These are phyloP conservation scores for Scaptomyza reducta DNA, from an alignment of 2,888 invertebrate species.

Conservation along the genomic window DNA sequence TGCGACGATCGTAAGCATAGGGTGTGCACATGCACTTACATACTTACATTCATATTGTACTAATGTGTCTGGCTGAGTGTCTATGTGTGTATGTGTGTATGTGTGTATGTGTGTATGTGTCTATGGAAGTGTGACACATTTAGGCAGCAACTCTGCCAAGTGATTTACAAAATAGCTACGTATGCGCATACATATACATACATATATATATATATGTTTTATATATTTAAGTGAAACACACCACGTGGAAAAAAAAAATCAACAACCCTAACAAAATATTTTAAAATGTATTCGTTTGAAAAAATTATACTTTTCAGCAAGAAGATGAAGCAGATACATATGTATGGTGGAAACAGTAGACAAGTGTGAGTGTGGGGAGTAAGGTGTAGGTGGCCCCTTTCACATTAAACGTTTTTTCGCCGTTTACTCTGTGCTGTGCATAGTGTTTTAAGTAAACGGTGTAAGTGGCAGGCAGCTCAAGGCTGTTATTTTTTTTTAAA, in stretches of 20 bases:
- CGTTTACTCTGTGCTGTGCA: conserved; percentile 24
- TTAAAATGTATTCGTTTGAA: conserved; percentile 27
- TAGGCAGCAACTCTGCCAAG: conserved; percentile 35
- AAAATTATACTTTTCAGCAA: conserved; percentile 26
- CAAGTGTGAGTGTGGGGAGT: not conserved
- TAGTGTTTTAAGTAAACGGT: conserved; percentile 50
- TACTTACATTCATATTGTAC: conserved; percentile 1
- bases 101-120: not conserved
- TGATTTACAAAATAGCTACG: conserved; percentile 40
- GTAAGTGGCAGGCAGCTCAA: conserved; percentile 39
- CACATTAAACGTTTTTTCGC: conserved; percentile 6
- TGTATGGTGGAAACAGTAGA: conserved; percentile 7
- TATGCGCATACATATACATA: not conserved
- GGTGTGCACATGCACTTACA: not conserved
- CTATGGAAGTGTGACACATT: conserved; percentile 31
- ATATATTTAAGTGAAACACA: conserved; percentile 39
- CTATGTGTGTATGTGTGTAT: not conserved
- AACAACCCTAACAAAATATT: conserved; percentile 75
- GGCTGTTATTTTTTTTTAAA: conserved; percentile 48
- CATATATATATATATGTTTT: not conserved
- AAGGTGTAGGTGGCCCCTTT: not conserved
- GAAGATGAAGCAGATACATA: conserved; percentile 44
- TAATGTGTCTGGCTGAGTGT: conserved; percentile 2
- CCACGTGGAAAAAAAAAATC: conserved; percentile 77
- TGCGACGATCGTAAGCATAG: conserved; percentile 28